A percentile compares a stretch with the other conserved stretches of the same genome.
These are phyloP conservation scores for Pararge aegeria DNA, from an alignment of 1,140 invertebrate genomes.

Conservation along the genomic window DNA sequence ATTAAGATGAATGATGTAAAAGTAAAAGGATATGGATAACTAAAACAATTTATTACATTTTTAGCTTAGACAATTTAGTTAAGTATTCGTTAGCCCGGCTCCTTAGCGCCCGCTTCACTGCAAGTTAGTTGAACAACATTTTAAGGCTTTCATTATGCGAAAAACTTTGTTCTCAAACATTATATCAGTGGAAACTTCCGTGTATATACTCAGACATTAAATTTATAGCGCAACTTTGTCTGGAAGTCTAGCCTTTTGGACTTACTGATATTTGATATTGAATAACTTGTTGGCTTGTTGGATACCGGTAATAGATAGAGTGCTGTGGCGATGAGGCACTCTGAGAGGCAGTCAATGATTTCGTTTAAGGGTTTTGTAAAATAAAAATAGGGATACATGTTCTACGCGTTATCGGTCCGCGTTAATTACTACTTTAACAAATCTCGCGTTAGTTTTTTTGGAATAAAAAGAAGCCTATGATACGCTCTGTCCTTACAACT, in stretches of 20 bases:
- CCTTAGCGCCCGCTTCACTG: neutral
- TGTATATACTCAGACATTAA: conserved; percentile 22
- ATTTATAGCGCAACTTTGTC: conserved; percentile 32
- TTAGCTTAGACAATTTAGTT: neutral
- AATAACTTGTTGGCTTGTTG: conserved; percentile 11
- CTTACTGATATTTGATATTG: conserved; percentile 26
- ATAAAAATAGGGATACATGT: neutral
- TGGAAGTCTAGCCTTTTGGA: conserved; percentile 21
- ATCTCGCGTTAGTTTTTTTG: no score
- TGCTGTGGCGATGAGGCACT: neutral
- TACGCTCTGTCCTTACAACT: no score
- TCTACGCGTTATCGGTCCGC: no score
- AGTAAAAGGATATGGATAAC: no score
- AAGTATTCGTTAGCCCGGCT: conserved; percentile 7
- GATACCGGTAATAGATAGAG: conserved; percentile 3
- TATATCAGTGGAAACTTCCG: conserved; percentile 25
- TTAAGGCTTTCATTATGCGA: conserved; percentile 26
- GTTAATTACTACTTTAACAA: no score
- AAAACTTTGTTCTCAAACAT: conserved; percentile 27
- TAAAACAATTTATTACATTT: no score
- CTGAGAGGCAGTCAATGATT: neutral
- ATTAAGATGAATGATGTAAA: no score
- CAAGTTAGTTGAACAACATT: conserved; percentile 16
- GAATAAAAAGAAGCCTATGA: no score
- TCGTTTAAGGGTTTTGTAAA: neutral